Evolutionary conservation across 2,113 vertebrate species (phyloP), one percentile per base, ranked within the genome.

Genomic region (Cricetomys ansorgei): DNA sequence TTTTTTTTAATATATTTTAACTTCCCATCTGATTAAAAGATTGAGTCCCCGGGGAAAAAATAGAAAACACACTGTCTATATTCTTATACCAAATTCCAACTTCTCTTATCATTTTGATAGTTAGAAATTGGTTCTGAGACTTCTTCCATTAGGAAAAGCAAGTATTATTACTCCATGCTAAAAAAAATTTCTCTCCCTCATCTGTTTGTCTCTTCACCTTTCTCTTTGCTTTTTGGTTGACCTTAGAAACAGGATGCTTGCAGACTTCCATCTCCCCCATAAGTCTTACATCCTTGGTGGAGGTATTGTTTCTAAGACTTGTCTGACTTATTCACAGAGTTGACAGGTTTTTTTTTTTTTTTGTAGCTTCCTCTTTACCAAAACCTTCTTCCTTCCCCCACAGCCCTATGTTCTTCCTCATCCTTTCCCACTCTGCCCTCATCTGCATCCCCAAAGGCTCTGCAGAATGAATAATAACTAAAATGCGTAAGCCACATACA

Each of bases 1-100:
- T 88, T 73, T 89, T 69, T 95, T 96, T 92, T 3, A 92, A 65
- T 69, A 83, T 37, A 75, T 67, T 73, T 92, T 19, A 92, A 69
- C 23, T 62, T 90, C 7, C 62, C 81, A 27, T 92, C 94, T 29
- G n/a, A 53, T 17, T 37, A 21, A 67, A 84, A 69, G 48, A 70
- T 34, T 16, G 19, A 21, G 84, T 13, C 57, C 57, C 31, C 27
- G 37, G 19, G 75, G 43, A 34, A 48, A 91, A 48, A 81, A 40
- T 31, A 40, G 34, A 81, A 64, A 62, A 83, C 43, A 69, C 45
- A 0, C 5, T 73, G 0, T 69, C 11, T 17, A 2, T 37, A 40
- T 55, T 34, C 34, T 45, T 43, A 15, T 21, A 2, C 16, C 64
- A n/a, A 37, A 29, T 45, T 19, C 17, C 21, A 48, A 12, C 37